phyloP scores from a whole-genome alignment of 2,113 vertebrate genomes.

The Gobio gobio region DNA sequence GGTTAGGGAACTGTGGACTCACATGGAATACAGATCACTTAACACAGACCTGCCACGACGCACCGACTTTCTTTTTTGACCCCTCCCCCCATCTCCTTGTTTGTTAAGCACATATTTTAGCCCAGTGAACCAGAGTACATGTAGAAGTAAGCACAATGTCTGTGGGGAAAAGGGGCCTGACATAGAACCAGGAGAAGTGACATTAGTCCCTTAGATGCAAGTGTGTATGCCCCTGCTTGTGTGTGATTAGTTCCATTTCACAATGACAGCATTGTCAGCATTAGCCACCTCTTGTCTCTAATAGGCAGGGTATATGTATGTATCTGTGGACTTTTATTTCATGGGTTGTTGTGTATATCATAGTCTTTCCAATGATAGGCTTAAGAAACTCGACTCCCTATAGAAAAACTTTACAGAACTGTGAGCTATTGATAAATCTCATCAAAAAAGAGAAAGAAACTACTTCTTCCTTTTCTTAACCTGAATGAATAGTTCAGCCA shows the following conservation, averaged over 20 bases:
- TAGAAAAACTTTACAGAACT: neutral
- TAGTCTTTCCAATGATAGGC: neutral
- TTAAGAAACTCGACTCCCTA: neutral
- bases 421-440: neutral
- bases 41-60: conserved; percentile 89
- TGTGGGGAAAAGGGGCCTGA: conserved; percentile 82
- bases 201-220: conserved; percentile 45
- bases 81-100: conserved; percentile 73
- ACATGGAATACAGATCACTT: conserved; percentile 99
- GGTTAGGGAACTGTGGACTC: conserved; percentile 99
- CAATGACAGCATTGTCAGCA: conserved; percentile 22
- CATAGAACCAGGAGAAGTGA: conserved; percentile 79
- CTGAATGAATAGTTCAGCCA: too few species aligned
- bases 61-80: conserved; percentile 34
- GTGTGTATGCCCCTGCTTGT: conserved; percentile 22
- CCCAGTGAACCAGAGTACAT: conserved; percentile 85
- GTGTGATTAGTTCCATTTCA: conserved; percentile 11
- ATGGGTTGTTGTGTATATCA: neutral
- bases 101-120: conserved; percentile 96
- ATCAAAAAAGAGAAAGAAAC: too few species aligned
- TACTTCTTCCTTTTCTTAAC: too few species aligned
- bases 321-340: neutral
- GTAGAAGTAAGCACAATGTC: conserved; percentile 81
- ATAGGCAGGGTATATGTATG: neutral
- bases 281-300: conserved; percentile 19